A percentile compares a stretch with the other conserved stretches of the same genome.
Conservation (phyloP, 2,113 vertebrate genomes). For the Elephas maximus region DNA sequence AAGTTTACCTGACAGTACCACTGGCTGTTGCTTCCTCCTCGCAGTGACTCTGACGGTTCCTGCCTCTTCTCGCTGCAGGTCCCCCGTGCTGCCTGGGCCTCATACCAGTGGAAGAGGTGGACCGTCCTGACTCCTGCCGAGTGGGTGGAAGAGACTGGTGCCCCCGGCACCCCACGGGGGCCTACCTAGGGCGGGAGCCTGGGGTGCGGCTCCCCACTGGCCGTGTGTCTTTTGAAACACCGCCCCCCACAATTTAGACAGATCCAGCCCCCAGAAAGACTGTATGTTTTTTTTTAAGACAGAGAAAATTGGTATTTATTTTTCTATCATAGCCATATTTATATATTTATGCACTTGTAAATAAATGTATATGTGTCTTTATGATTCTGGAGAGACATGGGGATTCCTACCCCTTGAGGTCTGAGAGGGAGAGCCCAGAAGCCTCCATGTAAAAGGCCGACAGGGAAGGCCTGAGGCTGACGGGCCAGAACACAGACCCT, state of each 20-base stretch:
- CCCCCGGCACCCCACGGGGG: slow-evolving; percentile 76
- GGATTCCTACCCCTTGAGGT: slow-evolving; percentile 84
- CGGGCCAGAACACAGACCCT: neutral
- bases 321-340: slow-evolving; percentile 99
- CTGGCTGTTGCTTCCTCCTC: neutral
- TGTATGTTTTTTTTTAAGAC: slow-evolving; percentile 81
- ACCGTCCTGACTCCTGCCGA: slow-evolving; percentile 83
- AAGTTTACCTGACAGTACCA: too few species aligned
- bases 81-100: slow-evolving; percentile 89
- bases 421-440: slow-evolving; percentile 60
- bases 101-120: slow-evolving; percentile 90
- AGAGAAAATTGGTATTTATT: slow-evolving; percentile 97
- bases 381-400: slow-evolving; percentile 91
- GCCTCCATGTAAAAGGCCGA: neutral
- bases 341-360: slow-evolving; percentile 99
- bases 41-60: slow-evolving; percentile 37
- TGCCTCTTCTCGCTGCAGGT: slow-evolving; percentile 82
- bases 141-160: slow-evolving; percentile 84
- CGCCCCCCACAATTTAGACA: slow-evolving; percentile 85
- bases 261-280: slow-evolving; percentile 84
- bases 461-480: neutral
- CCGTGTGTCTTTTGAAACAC: slow-evolving; percentile 88
- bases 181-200: slow-evolving; percentile 79
- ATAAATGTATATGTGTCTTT: slow-evolving; percentile 94
- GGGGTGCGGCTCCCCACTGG: slow-evolving; percentile 84